Conservation (phyloP, 2,113 vertebrate species). For the Shinisaurus crocodilurus region DNA sequence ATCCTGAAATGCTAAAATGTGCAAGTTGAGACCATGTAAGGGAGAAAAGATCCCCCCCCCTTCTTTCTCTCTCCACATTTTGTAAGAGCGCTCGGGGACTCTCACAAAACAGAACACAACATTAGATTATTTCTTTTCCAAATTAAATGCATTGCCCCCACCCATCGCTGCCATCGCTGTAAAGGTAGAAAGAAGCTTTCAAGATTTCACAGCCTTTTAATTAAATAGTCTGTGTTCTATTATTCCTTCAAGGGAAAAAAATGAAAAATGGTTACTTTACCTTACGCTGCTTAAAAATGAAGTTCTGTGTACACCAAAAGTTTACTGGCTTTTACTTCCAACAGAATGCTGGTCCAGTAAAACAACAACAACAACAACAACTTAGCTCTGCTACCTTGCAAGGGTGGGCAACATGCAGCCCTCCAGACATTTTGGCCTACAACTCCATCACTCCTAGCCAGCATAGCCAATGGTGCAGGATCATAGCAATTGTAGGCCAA, state of each 20-base stretch:
- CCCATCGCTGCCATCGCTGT: neutral
- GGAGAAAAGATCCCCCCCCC: neutral
- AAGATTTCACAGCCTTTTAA: conserved; percentile 10
- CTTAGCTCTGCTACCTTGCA: neutral
- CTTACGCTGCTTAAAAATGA: neutral
- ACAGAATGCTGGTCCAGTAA: neutral
- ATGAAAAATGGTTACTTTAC: neutral
- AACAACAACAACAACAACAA: neutral
- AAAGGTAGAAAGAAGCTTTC: neutral
- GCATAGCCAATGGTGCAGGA: neutral
- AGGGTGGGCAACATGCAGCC: too few relatives aligned
- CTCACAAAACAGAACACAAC: neutral
- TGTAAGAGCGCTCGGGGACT: neutral
- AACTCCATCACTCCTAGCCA: too few relatives aligned
- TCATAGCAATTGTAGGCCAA: too few relatives aligned
- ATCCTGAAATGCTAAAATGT: conserved; percentile 34
- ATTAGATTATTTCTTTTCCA: neutral
- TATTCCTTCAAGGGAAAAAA: neutral
- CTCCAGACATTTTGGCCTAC: too few relatives aligned
- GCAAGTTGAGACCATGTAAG: neutral
- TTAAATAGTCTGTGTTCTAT: neutral
- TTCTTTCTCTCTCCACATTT: neutral
- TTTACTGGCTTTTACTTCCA: neutral
- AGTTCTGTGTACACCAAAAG: neutral
- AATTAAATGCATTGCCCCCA: neutral